These are phyloP conservation scores for Melopsittacus undulatus DNA, from an alignment of 2,797 vertebrate species.

Conservation along the genomic window DNA sequence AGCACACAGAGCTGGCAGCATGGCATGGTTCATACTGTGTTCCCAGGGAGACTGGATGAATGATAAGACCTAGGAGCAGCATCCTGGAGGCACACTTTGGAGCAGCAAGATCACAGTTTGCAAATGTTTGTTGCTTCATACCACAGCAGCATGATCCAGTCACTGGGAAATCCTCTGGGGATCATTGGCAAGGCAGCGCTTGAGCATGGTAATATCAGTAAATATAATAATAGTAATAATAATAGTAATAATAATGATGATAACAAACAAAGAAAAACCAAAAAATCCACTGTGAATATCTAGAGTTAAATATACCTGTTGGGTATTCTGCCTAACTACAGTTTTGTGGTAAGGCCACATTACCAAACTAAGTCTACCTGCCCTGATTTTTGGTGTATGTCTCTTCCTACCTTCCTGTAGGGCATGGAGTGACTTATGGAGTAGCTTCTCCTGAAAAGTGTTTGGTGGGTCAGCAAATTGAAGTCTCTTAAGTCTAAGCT, in stretches of 20 bases:
- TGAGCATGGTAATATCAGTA: not conserved
- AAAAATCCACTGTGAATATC: not conserved
- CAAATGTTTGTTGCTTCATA: not conserved
- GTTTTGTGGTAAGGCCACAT: not conserved
- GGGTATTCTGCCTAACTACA: not conserved
- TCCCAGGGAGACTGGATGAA: accelerated
- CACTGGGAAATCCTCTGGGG: not conserved
- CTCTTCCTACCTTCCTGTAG: not conserved
- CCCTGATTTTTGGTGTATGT: not conserved
- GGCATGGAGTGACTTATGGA: not conserved
- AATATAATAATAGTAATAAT: not conserved
- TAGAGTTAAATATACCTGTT: not conserved
- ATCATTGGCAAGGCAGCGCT: not conserved
- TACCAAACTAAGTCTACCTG: not conserved
- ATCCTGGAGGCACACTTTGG: not conserved
- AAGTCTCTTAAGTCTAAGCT: slow-evolving; percentile 18
- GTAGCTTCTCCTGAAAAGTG: not conserved
- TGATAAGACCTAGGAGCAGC: not conserved
- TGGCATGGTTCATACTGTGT: not conserved
- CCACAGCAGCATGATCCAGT: not conserved
- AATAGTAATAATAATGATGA: not conserved
- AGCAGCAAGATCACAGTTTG: not conserved
- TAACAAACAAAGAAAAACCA: not conserved
- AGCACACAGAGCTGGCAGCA: not conserved
- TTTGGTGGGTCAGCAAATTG: slow-evolving; percentile 8